Evolutionary conservation across 2,797 vertebrate genomes (phyloP).

Genomic region (Dryobates pubescens): DNA sequence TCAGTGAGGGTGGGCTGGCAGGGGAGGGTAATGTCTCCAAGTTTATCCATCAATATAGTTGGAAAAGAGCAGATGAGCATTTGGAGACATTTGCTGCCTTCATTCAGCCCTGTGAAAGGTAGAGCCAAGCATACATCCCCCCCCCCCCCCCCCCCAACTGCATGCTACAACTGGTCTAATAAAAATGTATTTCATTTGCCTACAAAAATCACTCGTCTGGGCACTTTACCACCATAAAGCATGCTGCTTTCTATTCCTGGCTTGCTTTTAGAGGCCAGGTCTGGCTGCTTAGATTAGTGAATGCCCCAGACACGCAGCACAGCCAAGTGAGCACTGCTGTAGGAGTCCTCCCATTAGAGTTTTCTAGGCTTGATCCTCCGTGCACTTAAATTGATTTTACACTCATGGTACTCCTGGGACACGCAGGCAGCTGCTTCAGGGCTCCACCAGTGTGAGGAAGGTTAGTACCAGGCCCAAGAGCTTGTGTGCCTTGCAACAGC

Average conservation of each 20-base stretch:
- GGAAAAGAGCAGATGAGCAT: neutral
- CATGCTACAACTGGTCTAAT: neutral
- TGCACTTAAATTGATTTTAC: constrained; percentile 35
- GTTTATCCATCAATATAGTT: neutral
- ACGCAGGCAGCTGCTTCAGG: constrained; percentile 21
- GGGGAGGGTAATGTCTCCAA: neutral
- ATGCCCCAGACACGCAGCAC: neutral
- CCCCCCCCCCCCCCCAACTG: neutral
- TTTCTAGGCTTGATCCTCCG: constrained; percentile 24
- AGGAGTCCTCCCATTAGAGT: neutral
- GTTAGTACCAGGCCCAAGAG: neutral
- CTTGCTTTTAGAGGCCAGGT: neutral
- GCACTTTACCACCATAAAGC: neutral
- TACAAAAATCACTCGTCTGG: constrained; percentile 23
- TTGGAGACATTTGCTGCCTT: neutral
- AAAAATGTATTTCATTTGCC: constrained; percentile 32
- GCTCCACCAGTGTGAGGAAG: neutral
- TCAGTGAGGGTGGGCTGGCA: neutral
- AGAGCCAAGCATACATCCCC: neutral
- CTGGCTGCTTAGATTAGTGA: neutral
- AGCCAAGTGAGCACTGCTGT: constrained; percentile 17
- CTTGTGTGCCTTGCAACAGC: neutral
- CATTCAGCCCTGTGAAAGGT: neutral
- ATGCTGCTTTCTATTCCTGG: constrained; percentile 7
- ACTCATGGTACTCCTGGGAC: constrained; percentile 16